Evolutionary conservation across 2,113 vertebrate species (phyloP), one percentile per base, ranked within the genome.

Genomic region (Piprites chloris): DNA sequence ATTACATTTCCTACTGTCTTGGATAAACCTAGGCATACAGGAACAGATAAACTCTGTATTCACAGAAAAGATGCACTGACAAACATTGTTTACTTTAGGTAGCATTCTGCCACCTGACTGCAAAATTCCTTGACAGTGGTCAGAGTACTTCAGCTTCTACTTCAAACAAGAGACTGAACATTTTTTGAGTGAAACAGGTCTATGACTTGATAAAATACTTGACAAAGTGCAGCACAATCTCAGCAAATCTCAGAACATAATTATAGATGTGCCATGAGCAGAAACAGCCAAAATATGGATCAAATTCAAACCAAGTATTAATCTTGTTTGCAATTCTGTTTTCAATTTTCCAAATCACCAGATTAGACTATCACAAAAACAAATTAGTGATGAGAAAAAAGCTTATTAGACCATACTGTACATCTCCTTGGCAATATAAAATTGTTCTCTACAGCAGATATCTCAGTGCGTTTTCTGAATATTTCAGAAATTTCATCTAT

Each of bases 291-390:
- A 87, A 88, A 69, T 55, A 77, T 47, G 46, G 93, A 83, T 80
- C 59, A 77, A 90, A 86, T 74, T 88, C 62, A 90, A 79, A 53
- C 18, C n/a, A 62, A 73, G 20, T 69, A 74, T 78, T 84, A 84
- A 74, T 75, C 53, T 83, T 91, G 42, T 76, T 90, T 90, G 63
- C 55, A 96, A 80, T 86, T 83, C 49, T 85, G 47, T 85, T 94
- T 91, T 74, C 72, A 92, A n/a, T 93, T 95, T 93, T 90, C 55
- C 63, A 95, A 86, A 94, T 62, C 67, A 88, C 19, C 89, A 90
- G 46, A 96, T 73, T 85, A 76, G 83, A 85, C 46, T 37, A 80
- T 39, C 35, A 56, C 67, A 55, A 55, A 82, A 86, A 91, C 9
- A 69, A 93, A 91, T 87, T 55, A 88, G 63, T 27, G 19, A 58